A percentile compares a stretch with the other conserved stretches of the same genome.
These are phyloP conservation scores for Aphrophora alni DNA, from an alignment of 2,888 invertebrate genomes.

Conservation along the genomic window DNA sequence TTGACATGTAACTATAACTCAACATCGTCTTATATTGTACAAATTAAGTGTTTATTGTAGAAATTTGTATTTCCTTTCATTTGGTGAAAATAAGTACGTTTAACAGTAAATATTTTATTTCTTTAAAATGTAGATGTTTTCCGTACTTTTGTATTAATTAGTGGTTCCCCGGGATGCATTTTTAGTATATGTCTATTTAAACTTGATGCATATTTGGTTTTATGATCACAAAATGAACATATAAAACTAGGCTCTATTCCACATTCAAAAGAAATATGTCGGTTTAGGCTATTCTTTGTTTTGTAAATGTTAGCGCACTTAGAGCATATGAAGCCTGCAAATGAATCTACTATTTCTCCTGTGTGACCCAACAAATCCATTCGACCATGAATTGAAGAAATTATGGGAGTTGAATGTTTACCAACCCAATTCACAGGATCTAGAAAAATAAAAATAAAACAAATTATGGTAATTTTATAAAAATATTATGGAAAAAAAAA, in stretches of 20 bases:
- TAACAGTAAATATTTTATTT: too few species aligned
- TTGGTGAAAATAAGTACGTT: too few species aligned
- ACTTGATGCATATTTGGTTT: constrained; percentile 59
- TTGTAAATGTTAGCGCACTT: constrained; percentile 48
- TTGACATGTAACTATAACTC: too few species aligned
- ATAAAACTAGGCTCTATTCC: constrained; percentile 60
- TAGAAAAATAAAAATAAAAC: neutral
- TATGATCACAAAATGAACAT: constrained; percentile 59
- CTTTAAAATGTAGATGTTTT: too few species aligned
- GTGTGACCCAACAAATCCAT: neutral
- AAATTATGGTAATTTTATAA: neutral
- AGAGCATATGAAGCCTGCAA: constrained; percentile 42
- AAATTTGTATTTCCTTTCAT: too few species aligned
- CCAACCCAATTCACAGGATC: neutral
- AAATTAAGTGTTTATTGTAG: too few species aligned
- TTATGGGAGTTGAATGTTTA: neutral
- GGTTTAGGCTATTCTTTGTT: constrained; percentile 48
- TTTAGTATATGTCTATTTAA: constrained; percentile 58
- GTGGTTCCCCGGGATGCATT: constrained; percentile 33
- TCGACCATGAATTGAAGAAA: neutral
- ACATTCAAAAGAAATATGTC: constrained; percentile 57
- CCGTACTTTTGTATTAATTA: too few species aligned
- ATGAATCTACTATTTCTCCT: neutral
- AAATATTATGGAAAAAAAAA: neutral
- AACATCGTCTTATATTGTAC: too few species aligned